Evolutionary conservation across 2,113 vertebrate species (phyloP).

Genomic region (Ageneiosus marmoratus): DNA sequence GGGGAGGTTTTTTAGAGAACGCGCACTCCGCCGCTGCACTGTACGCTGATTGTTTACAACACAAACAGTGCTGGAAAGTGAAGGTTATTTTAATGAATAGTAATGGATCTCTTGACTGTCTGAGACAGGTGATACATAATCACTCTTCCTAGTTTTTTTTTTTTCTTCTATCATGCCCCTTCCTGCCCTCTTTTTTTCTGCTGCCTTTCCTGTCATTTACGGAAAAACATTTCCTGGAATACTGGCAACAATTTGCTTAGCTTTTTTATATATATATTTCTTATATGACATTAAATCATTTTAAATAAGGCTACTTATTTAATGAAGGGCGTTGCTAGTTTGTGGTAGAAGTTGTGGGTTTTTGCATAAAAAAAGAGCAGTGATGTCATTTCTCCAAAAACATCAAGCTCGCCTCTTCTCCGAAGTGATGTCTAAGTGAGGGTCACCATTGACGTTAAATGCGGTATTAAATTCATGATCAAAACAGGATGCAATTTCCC

Average conservation of each 20-base stretch:
- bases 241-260: conserved; percentile 63
- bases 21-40: conserved; percentile 71
- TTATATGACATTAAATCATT: conserved; percentile 57
- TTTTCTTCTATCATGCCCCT: conserved; percentile 45
- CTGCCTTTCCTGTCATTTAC: conserved; percentile 67
- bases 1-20: conserved; percentile 77
- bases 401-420: conserved; percentile 27
- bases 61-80: conserved; percentile 82
- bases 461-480: conserved; percentile 23
- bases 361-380: background rate
- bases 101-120: conserved; percentile 79
- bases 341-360: conserved; percentile 28
- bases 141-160: conserved; percentile 63
- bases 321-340: conserved; percentile 51
- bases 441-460: conserved; percentile 12
- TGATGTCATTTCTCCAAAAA: conserved; percentile 45
- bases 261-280: conserved; percentile 40
- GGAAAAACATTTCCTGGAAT: conserved; percentile 68
- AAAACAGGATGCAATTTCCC: conserved; percentile 13
- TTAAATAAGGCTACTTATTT: conserved; percentile 65
- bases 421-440: conserved; percentile 17
- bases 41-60: conserved; percentile 90
- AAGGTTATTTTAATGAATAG: conserved; percentile 97
- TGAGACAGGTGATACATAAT: conserved; percentile 77
- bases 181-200: conserved; percentile 33